phyloP scores from a whole-genome alignment of 1,140 invertebrate genomes.

The Pseudoatta argentina region DNA sequence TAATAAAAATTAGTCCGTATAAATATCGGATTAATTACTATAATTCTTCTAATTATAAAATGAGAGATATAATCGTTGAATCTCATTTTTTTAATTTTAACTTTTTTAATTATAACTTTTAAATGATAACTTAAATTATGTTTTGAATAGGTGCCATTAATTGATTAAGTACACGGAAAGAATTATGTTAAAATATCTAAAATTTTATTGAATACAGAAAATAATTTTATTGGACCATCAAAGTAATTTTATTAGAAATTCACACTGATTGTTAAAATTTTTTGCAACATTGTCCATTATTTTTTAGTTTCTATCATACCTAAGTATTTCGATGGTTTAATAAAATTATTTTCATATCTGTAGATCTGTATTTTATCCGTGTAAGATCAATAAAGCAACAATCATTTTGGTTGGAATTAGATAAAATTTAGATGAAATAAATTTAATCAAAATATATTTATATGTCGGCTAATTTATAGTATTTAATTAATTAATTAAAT shows the following conservation, averaged over 20 bases:
- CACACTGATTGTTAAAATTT: no score
- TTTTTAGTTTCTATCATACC: no score
- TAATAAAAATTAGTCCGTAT: background rate
- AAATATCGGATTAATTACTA: constrained; percentile 24
- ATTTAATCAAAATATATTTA: background rate
- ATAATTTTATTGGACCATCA: no score
- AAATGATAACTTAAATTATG: no score
- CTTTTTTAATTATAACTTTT: no score
- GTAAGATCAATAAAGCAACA: background rate
- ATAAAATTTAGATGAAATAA: background rate
- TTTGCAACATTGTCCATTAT: no score
- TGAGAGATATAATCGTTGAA: background rate
- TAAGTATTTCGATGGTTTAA: no score
- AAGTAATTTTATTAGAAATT: no score
- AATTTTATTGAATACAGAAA: no score
- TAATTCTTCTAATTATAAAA: background rate
- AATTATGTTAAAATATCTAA: no score
- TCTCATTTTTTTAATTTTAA: background rate
- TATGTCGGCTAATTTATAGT: background rate
- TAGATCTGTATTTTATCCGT: no score
- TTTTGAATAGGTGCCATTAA: background rate
- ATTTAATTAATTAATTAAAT: background rate
- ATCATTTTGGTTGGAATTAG: background rate
- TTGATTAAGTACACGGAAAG: background rate
- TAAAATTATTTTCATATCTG: no score